Conservation (phyloP, 2,113 vertebrate species). For the Melanostigma gelatinosum region DNA sequence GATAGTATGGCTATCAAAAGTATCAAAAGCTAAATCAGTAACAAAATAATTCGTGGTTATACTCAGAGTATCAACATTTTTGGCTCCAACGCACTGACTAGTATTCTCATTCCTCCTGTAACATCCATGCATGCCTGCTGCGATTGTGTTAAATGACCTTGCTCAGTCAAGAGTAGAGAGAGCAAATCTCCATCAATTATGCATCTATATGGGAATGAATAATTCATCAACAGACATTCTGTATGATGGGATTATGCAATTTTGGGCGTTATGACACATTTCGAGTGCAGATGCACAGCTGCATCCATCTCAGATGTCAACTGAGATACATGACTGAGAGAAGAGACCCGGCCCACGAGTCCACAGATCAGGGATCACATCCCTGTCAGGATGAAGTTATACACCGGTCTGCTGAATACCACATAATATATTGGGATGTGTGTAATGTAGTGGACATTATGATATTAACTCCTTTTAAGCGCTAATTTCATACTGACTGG, state of each 20-base stretch:
- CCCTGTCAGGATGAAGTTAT: slow-evolving; percentile 1
- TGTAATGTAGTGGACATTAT: neutral
- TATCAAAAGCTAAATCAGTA: neutral
- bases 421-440: neutral
- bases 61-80: neutral
- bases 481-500: neutral
- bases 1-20: no score
- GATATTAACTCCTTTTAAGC: neutral
- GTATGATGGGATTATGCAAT: slow-evolving; percentile 47
- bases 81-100: neutral
- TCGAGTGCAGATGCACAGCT: slow-evolving; percentile 10
- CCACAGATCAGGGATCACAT: neutral
- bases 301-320: neutral
- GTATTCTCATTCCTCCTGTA: neutral
- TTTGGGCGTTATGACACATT: slow-evolving; percentile 20
- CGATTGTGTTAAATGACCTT: slow-evolving; percentile 45
- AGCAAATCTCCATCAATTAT: slow-evolving; percentile 53
- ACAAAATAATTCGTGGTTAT: neutral
- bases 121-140: neutral
- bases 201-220: slow-evolving; percentile 44
- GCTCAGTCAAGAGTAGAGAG: slow-evolving; percentile 28
- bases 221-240: slow-evolving; percentile 37
- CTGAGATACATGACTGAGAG: neutral
- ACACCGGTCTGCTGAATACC: neutral
- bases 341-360: neutral